Conservation (phyloP, 2,888 invertebrate species). For the Spodoptera exigua region DNA sequence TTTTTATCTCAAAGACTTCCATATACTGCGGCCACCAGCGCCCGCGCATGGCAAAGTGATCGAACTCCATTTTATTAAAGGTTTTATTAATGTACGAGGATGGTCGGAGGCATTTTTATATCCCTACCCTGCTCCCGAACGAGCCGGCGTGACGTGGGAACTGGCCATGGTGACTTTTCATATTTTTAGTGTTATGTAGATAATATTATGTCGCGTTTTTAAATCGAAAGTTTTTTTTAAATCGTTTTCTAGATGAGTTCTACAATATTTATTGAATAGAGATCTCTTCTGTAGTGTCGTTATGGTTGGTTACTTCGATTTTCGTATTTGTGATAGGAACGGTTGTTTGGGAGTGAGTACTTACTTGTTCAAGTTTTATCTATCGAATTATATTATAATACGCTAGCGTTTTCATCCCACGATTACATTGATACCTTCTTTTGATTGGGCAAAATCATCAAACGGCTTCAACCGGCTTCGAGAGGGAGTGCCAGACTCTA, state of each 20-base stretch:
- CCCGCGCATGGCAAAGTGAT: conserved; percentile 81
- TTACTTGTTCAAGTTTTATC: no score
- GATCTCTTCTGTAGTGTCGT: no score
- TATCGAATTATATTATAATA: no score
- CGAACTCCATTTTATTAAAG: conserved; percentile 82
- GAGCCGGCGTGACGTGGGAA: conserved; percentile 78
- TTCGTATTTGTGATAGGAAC: no score
- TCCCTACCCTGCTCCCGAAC: conserved; percentile 75
- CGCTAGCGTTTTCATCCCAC: no score
- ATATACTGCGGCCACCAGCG: conserved; percentile 73
- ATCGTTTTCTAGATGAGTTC: neutral
- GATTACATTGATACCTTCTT: no score
- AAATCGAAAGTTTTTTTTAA: conserved; percentile 13
- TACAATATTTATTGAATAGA: no score
- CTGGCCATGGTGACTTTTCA: conserved; percentile 75
- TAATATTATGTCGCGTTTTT: conserved; percentile 53
- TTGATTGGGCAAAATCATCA: no score
- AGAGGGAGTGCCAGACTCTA: no score
- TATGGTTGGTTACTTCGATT: no score
- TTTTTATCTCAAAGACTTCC: conserved; percentile 53
- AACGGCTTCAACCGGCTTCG: no score
- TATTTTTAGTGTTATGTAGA: conserved; percentile 67
- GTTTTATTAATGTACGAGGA: conserved; percentile 82
- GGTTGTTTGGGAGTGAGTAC: no score
- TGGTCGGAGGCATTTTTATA: conserved; percentile 83